Percentiles rank a stretch among this genome's conserved stretches.
phyloP scores from a whole-genome alignment of 2,888 invertebrate species.

The Drosophila suboccidentalis region DNA sequence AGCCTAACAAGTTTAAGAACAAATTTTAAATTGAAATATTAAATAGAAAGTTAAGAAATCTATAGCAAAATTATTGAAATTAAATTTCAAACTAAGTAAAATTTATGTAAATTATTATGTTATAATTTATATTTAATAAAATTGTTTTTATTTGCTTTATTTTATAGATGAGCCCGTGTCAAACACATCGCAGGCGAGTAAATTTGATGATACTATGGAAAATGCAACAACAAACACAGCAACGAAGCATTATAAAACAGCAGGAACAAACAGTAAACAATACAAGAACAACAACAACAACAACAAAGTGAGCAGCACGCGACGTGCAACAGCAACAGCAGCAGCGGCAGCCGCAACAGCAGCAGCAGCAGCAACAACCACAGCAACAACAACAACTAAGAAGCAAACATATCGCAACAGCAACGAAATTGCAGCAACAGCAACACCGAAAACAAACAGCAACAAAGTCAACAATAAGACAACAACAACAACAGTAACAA shows the following conservation, averaged over 20 bases:
- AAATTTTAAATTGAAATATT: no score
- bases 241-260: slow-evolving; percentile 69
- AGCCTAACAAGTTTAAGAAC: no score
- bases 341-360: slow-evolving; percentile 56
- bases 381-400: slow-evolving; percentile 61
- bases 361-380: slow-evolving; percentile 39
- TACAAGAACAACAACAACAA: slow-evolving; percentile 59
- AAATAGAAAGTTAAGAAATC: no score
- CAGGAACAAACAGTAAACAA: slow-evolving; percentile 67
- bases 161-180: slow-evolving; percentile 84
- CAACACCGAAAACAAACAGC: slow-evolving; percentile 55
- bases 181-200: slow-evolving; percentile 65
- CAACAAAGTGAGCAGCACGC: slow-evolving; percentile 63
- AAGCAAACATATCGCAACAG: slow-evolving; percentile 80
- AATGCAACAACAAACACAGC: slow-evolving; percentile 72
- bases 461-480: slow-evolving; percentile 51
- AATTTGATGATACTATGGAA: slow-evolving; percentile 83
- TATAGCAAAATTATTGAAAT: no score
- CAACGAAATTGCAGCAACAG: slow-evolving; percentile 49
- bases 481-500: slow-evolving; percentile 28
- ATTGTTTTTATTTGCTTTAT: neutral
- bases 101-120: neutral
- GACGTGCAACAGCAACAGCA: slow-evolving; percentile 66
- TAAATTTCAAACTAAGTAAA: no score
- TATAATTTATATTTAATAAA: neutral